Evolutionary conservation across 1,140 invertebrate genomes (phyloP).

Genomic region (Asobara japonica): DNA sequence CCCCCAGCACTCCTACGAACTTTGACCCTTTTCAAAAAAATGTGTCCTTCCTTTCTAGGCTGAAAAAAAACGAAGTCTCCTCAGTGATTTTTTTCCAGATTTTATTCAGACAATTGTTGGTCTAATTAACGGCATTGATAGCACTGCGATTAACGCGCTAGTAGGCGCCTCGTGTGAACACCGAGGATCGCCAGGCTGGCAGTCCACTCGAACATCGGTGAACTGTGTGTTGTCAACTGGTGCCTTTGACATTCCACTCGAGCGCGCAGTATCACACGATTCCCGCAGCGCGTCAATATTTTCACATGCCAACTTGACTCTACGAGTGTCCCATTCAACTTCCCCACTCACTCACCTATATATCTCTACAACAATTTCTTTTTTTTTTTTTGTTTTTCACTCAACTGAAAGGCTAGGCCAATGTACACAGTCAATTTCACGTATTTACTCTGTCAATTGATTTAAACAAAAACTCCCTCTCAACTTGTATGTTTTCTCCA

Average conservation of each 20-base stretch:
- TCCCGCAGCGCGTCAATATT: conserved; percentile 13
- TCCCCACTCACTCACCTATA: neutral
- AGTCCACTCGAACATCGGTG: conserved; percentile 13
- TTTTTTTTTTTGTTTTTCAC: neutral
- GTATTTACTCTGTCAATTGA: neutral
- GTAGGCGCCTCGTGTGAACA: neutral
- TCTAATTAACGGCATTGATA: neutral
- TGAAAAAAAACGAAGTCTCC: neutral
- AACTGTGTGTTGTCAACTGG: conserved; percentile 18
- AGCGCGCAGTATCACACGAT: conserved; percentile 12
- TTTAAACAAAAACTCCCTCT: neutral
- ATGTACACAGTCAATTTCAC: neutral
- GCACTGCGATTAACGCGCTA: neutral
- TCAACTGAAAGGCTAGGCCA: neutral
- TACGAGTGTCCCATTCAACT: conserved; percentile 5
- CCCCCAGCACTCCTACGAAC: conserved; percentile 20
- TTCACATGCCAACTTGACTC: conserved; percentile 22
- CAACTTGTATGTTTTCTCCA: neutral
- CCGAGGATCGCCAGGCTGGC: neutral
- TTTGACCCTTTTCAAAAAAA: conserved; percentile 24
- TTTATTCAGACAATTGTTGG: neutral
- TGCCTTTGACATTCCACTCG: conserved; percentile 34
- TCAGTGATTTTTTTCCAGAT: neutral
- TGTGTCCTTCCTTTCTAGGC: neutral
- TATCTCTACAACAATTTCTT: neutral